Conservation (phyloP, 2,797 vertebrate genomes). For the Acrocephalus scirpaceus region DNA sequence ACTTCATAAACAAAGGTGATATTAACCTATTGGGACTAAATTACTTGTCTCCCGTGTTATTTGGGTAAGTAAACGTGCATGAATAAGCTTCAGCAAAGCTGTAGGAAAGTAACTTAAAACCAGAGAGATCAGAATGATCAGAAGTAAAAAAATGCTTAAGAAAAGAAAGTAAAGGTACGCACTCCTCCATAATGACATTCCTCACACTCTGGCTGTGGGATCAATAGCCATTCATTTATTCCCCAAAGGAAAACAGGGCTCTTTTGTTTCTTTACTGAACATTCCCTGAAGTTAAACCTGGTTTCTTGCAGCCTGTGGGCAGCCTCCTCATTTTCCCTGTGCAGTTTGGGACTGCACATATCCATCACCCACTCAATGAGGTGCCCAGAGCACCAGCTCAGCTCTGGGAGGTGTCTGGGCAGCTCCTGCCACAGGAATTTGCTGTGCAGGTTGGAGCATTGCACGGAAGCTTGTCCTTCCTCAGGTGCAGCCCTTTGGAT, state of each 20-base stretch:
- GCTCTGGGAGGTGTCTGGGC: not conserved
- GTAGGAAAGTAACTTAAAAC: not conserved
- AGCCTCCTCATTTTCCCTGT: not conserved
- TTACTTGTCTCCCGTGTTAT: not conserved
- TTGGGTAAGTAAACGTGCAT: not conserved
- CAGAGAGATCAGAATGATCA: not conserved
- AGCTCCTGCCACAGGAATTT: not conserved
- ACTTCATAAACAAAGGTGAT: constrained; percentile 33
- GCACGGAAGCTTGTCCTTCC: not conserved
- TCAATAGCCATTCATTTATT: constrained; percentile 9
- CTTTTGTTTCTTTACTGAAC: not conserved
- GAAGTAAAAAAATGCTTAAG: not conserved
- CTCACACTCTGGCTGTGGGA: not conserved
- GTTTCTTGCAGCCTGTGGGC: not conserved
- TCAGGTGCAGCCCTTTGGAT: rapidly evolving
- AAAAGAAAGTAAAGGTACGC: not conserved
- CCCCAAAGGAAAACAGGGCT: not conserved
- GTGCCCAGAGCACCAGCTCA: not conserved
- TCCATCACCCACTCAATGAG: not conserved
- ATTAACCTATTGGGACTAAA: constrained; percentile 15
- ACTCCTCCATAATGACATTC: not conserved
- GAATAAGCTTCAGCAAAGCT: not conserved
- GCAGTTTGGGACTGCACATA: not conserved
- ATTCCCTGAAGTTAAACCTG: not conserved
- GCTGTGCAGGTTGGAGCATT: not conserved